Evolutionary conservation across 2,888 invertebrate genomes (phyloP), one percentile per base, ranked within the genome.

Genomic region (Heliconius ethilla): DNA sequence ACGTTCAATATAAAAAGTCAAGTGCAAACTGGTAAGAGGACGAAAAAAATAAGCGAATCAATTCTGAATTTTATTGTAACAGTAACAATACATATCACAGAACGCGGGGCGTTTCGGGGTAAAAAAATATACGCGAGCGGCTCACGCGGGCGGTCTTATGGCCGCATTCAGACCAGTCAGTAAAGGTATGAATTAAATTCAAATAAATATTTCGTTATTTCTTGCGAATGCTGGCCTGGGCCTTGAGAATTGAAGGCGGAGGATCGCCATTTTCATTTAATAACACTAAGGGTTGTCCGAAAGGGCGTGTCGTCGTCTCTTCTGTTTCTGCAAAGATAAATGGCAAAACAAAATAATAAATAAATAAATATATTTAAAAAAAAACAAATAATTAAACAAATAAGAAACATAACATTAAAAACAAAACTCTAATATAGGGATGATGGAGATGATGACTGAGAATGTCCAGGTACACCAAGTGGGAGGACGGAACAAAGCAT

Each of bases 201-300:
- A 37, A 77, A 62, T 70, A 76, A 74, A 72, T 70, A 70, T 62
- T 92, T 90, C 59, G 93, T 91, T 93, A 91, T 91, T 91, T 94
- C 92, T 93, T 94, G 90, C 93, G 93, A 88, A 94, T 92, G 90
- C 94, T 94, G 88, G 91, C 92, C 86, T 91, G 91, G 86, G 93
- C 90, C 89, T 93, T 92, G 89, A 94, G 93, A 88, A 94, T 93
- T 82, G 94, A 92, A 85, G 94, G 93, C 87, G 94, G 94, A 83
- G 92, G 93, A 87, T 94, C 94, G 85, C 94, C 94, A 85, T 95
- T 94, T 87, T 95, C 95, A 85, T 95, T 95, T 86, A 94, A 90
- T 90, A 96, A 95, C 95, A 97, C 96, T 91, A 97, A 95, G 81
- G 97, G 97, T 90, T 97, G 97, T 88, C 97, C 97, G 89, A 97